phyloP scores from a whole-genome alignment of 2,113 vertebrate genomes.

The Excalfactoria chinensis region DNA sequence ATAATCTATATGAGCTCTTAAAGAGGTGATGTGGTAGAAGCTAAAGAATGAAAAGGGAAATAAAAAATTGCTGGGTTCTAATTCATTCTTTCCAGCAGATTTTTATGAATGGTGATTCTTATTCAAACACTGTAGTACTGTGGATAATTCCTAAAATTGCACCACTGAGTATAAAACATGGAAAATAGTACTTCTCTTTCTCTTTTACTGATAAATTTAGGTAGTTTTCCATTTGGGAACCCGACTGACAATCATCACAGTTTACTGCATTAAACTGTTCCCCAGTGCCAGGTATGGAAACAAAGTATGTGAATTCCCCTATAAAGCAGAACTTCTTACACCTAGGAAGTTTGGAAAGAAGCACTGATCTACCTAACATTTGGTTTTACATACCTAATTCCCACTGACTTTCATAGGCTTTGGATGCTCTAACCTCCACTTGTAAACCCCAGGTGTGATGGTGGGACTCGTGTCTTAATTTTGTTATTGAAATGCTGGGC shows the following conservation, averaged over 20 bases:
- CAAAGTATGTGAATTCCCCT: not conserved
- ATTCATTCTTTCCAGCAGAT: not conserved
- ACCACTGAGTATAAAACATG: not conserved
- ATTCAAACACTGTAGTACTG: not conserved
- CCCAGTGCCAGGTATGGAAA: not conserved
- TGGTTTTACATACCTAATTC: not conserved
- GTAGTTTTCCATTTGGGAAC: not conserved
- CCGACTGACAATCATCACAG: not conserved
- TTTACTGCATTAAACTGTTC: not conserved
- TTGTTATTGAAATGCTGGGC: not conserved
- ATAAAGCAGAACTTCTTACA: not conserved
- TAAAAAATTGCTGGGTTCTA: not conserved
- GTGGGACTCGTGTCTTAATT: not conserved
- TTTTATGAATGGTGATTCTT: not conserved
- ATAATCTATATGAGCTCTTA: not conserved
- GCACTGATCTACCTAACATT: not conserved
- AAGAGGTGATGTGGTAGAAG: not conserved
- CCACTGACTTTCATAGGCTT: accelerated
- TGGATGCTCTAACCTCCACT: not conserved
- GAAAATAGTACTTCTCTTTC: not conserved
- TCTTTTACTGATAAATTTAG: not conserved
- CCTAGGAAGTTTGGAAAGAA: not conserved
- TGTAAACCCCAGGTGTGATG: not conserved
- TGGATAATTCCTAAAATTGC: not conserved
- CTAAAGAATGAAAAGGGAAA: not conserved